Evolutionary conservation across 1,140 invertebrate genomes (phyloP), one percentile per base, ranked within the genome.

Genomic region (Drosophila equinoxialis): DNA sequence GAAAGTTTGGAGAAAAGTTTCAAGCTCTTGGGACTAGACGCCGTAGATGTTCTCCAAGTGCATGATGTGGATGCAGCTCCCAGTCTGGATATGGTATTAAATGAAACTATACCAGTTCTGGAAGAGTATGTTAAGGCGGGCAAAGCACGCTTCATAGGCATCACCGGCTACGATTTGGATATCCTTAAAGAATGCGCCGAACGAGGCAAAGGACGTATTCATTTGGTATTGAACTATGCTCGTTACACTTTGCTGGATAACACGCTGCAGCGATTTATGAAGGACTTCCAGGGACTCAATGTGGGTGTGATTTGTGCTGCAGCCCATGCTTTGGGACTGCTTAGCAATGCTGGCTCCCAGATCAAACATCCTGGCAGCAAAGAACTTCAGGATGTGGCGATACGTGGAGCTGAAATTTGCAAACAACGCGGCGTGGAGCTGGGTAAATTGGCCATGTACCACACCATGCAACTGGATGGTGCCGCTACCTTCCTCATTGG

Each of bases 21-120:
- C 10, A 79, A 94, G 65, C 93, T 94, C 7, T 93, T 99, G 1
- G 94, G 95, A 7, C 76, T 98, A 39, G 94, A 97, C 67, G 97
- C 97, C 91, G 94, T 99, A 0, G 98, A 99, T 91, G 91, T 99
- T 59, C 95, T 98, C 79, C 97, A 98, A 93, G 97, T 97, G 78
- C 82, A 86, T 10, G 82, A 86, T 30, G 82, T 86, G 14, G 82
- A 86, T 17, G 83, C 76, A 7, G 83, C 82, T 6, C 79, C 79
- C 26, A 82, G 67, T 95, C 97, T 95, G 0, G 95, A 97, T 37
- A 93, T 96, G 8, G 94, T 99, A 4, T 77, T 98, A 2, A 95
- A 96, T 26, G 96, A 98, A 93, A 98, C 97, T 0, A 90, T 98
- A n/a, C 97, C 97, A 26, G 95, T 95, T 10, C 90, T 98, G 3